Evolutionary conservation across 2,797 vertebrate genomes (phyloP), one percentile per base, ranked within the genome.

Genomic region (Ceyx erithaca): DNA sequence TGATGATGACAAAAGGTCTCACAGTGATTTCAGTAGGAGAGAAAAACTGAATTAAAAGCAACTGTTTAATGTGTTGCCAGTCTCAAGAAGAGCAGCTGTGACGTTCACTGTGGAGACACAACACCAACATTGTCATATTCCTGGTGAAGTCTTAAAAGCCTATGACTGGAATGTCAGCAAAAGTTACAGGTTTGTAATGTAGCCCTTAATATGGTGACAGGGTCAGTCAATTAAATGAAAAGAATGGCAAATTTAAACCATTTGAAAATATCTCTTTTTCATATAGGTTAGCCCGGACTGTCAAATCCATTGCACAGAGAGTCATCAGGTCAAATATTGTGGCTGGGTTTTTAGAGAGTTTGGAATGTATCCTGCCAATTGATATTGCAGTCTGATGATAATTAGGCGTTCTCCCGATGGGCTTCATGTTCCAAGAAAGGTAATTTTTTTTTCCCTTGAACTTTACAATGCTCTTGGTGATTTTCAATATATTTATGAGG

Each of bases 171-270:
- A 63, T 35, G 57, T 63, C 66, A 87, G 14, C n/a, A 87, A 68
- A 31, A 71, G 22, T 14, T 76, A 19, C 41, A 84, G 11, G 3
- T 85, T 78, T 83, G 51, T 55, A 62, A 87, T 63, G 7, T 20
- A 54, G 43, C 40, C 12, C 12, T 15, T 62, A 31, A 51, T 28
- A 87, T 7, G 21, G 90, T 76, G 82, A 75, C 33, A 83, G 23
- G 41, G 54, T 71, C 79, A 93, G 43, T 30, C 89, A 87, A 92
- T 85, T 92, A 85, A 89, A 83, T 71, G 1, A 75, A 90, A 80
- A 51, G 25, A 40, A 14, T 37, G 11, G 10, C 19, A 80, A 76
- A 31, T 59, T 40, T 69, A 82, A 89, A 85, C 41, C 37, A 83
- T 10, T 5, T 43, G 23, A 82, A 93, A 75, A 92, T 71, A 10